Conservation (phyloP, 1,140 invertebrate species). For the Atta cephalotes region DNA sequence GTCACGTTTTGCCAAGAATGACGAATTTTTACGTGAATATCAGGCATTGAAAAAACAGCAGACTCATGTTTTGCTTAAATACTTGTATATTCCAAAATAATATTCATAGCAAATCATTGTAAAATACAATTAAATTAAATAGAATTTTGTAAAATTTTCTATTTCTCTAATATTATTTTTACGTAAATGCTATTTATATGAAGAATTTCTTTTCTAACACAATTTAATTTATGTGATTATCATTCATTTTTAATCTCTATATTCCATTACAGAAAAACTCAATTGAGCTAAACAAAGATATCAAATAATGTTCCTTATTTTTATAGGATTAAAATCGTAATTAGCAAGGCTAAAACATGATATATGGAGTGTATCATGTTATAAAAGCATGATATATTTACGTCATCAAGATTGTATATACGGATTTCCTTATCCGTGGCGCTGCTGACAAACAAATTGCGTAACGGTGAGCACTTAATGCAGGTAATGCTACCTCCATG, state of each 20-base stretch:
- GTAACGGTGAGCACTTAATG: slow-evolving; percentile 81
- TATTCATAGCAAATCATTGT: not conserved
- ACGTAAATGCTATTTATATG: not conserved
- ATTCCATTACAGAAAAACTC: not conserved
- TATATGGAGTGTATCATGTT: too few relatives aligned
- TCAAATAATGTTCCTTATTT: not conserved
- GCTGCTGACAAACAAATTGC: slow-evolving; percentile 81
- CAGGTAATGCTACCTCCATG: slow-evolving; percentile 82
- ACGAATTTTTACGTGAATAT: not conserved
- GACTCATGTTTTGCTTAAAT: not conserved
- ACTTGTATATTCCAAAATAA: not conserved
- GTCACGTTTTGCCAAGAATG: not conserved
- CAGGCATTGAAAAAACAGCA: not conserved
- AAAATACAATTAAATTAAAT: not conserved
- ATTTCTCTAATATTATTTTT: not conserved
- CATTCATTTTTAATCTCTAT: slow-evolving; percentile 8
- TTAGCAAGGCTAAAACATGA: not conserved
- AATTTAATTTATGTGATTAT: not conserved
- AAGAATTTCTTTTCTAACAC: not conserved
- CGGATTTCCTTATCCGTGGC: slow-evolving; percentile 83
- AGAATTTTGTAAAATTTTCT: not conserved
- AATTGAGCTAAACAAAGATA: not conserved
- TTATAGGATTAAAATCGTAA: not conserved
- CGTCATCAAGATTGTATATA: slow-evolving; percentile 83
- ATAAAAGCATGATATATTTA: slow-evolving; percentile 50